Evolutionary conservation across 2,113 vertebrate genomes (phyloP).

Genomic region (Menidia beryllina): DNA sequence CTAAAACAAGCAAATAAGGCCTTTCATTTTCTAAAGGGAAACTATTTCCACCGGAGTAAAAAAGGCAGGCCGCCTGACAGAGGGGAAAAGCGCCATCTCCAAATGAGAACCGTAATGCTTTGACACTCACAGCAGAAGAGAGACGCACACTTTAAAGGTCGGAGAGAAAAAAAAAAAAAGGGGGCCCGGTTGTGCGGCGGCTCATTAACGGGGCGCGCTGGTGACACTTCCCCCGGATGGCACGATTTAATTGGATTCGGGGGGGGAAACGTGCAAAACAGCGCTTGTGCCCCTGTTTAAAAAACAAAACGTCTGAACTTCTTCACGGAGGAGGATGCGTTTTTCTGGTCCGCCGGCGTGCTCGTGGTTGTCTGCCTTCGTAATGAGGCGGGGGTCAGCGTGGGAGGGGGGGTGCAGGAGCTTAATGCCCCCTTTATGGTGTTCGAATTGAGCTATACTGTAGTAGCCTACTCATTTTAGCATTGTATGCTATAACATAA

Average conservation of each 20-base stretch:
- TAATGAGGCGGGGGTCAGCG: too few species aligned
- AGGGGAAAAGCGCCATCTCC: slow-evolving; percentile 32
- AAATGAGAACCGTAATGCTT: slow-evolving; percentile 65
- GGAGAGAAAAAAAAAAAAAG: slow-evolving; percentile 18
- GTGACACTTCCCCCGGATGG: slow-evolving; percentile 19
- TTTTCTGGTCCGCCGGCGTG: not conserved
- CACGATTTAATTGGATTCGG: slow-evolving; percentile 63
- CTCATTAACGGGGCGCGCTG: slow-evolving; percentile 50
- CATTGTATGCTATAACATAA: too few species aligned
- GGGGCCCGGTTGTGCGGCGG: slow-evolving; percentile 11
- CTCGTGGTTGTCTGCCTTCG: too few species aligned
- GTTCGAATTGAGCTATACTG: too few species aligned
- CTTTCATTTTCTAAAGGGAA: not conserved
- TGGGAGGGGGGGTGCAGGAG: too few species aligned
- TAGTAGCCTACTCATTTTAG: too few species aligned
- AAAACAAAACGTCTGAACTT: slow-evolving; percentile 31
- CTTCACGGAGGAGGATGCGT: not conserved
- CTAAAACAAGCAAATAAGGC: not conserved
- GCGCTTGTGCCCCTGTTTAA: slow-evolving; percentile 20
- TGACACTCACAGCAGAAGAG: slow-evolving; percentile 31
- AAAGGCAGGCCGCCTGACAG: slow-evolving; percentile 25
- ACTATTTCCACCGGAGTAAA: not conserved
- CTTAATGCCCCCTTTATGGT: too few species aligned
- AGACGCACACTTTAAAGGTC: slow-evolving; percentile 37
- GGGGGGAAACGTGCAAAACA: slow-evolving; percentile 15